Base-by-base conservation (phyloP, 2,797 vertebrate species). In the Mycteria americana region DNA sequence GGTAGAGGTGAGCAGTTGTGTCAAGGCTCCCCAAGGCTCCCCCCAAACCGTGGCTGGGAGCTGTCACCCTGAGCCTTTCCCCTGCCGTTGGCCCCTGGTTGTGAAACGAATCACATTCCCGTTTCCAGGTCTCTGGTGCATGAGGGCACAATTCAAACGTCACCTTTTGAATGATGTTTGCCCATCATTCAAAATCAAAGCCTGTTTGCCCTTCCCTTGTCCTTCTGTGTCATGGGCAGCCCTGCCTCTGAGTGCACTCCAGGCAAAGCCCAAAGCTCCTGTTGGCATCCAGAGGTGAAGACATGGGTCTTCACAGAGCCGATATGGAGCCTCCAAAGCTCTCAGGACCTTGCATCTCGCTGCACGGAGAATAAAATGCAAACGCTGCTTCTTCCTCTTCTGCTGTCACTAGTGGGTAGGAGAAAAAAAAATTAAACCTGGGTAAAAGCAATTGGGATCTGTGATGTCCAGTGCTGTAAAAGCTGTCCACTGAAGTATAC, bases 131-230 rank as follows among this genome's bases (percentile, higher is more conserved):
- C 56, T 41, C 68, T 92, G 64, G 64, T 74, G 41, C 56, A 67
- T 35, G 56, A 89, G 79, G 82, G n/a, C 56, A 79, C 86, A 73
- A 85, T 79, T 81, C 63, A 91, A 56, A 89, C 2, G 27, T 76
- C 74, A 92, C 82, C 50, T 81, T 89, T 78, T 87, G 89, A 95
- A 79, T 85, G 43, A 89, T 76, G 80, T 46, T 94, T 87, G 77
- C 86, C 59, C 77, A 89, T 95, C 70, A 65, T 48, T 96, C 87
- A 94, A 73, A 73, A 89, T 91, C 74, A 92, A 91, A 91, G 35
- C 3, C 1, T 59, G 65, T 75, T 73, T 90, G 90, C 65, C 85
- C 69, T 94, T 95, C 70, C 50, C 43, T 27, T 68, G 80, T 81
- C 80, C 80, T 95, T 86, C 68, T 54, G 33, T 81, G 68, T 78